phyloP scores from a whole-genome alignment of 2,888 invertebrate species.

The Hemaris fuciformis region DNA sequence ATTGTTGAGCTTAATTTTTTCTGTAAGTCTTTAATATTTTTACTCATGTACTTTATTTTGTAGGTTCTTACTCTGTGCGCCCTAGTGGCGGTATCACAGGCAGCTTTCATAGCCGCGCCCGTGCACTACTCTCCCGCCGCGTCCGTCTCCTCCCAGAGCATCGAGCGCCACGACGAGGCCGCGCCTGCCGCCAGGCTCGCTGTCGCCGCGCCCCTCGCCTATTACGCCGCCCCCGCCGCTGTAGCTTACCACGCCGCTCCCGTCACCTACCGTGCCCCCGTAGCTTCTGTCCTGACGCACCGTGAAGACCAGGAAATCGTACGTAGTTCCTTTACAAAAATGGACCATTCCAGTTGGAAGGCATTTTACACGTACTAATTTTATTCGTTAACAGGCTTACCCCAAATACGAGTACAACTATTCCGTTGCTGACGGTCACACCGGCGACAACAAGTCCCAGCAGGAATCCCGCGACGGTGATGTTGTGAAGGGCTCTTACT shows the following conservation, averaged over 20 bases:
- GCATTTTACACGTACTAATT: not conserved
- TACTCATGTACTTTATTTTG: constrained; percentile 21
- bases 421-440: constrained; percentile 74
- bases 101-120: constrained; percentile 45
- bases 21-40: too few relatives aligned
- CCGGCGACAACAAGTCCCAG: constrained; percentile 76
- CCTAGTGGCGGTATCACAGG: constrained; percentile 37
- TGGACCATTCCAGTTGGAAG: not conserved
- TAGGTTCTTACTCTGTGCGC: constrained; percentile 43
- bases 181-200: constrained; percentile 29
- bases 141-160: constrained; percentile 49
- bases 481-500: constrained; percentile 73
- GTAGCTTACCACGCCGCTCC: constrained; percentile 32
- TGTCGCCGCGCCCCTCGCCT: constrained; percentile 26
- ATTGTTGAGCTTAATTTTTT: too few relatives aligned
- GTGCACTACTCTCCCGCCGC: too few relatives aligned
- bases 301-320: constrained; percentile 43
- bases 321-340: constrained; percentile 19
- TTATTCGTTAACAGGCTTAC: constrained; percentile 52
- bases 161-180: constrained; percentile 48
- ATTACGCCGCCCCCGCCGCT: constrained; percentile 29
- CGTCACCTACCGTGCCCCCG: constrained; percentile 40
- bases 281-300: constrained; percentile 35
- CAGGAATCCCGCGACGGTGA: constrained; percentile 74
- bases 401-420: constrained; percentile 76